phyloP scores from a whole-genome alignment of 2,113 vertebrate species.

The Buteo buteo region DNA sequence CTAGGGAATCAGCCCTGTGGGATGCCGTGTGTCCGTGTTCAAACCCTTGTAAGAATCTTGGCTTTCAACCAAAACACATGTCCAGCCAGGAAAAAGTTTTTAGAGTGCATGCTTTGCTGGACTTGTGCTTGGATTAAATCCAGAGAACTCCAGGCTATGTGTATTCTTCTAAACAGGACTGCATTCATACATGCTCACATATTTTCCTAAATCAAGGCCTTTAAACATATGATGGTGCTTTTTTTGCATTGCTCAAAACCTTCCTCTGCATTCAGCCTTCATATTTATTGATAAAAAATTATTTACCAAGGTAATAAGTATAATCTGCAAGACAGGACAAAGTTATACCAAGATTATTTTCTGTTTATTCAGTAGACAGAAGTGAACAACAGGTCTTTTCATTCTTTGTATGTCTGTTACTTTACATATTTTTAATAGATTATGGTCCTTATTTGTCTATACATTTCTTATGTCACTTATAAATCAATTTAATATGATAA shows the following conservation, averaged over 20 bases:
- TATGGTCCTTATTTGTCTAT: background rate
- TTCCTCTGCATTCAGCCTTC: background rate
- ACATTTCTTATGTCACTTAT: background rate
- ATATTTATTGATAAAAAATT: background rate
- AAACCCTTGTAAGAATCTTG: background rate
- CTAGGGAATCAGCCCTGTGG: background rate
- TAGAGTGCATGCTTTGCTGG: background rate
- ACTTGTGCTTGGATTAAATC: background rate
- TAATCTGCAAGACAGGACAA: background rate
- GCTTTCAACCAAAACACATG: background rate
- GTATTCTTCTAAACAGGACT: background rate
- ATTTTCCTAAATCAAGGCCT: background rate
- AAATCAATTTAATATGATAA: background rate
- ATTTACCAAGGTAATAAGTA: background rate
- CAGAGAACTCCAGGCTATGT: background rate
- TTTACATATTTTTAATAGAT: background rate
- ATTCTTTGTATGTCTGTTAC: background rate
- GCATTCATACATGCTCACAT: background rate
- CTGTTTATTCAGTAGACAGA: background rate
- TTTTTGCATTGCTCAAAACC: background rate
- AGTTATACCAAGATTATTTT: background rate
- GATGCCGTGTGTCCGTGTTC: rapidly evolving
- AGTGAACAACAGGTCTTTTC: background rate
- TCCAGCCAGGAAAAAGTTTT: background rate
- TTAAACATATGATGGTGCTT: background rate